Base-by-base conservation (phyloP, 2,797 vertebrate species). In the Rhinogobio ventralis region DNA sequence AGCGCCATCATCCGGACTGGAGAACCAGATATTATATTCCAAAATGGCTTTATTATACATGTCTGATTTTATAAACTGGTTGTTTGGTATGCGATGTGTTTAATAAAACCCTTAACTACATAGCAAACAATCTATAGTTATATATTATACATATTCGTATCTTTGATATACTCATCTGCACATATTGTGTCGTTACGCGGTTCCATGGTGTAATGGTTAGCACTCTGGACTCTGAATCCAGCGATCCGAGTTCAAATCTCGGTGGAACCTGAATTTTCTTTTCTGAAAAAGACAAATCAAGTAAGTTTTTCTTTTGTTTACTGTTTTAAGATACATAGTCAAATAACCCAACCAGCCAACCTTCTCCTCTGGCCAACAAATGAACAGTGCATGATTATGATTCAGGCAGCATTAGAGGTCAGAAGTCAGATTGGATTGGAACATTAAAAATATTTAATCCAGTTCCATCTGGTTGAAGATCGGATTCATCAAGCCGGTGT, bases 181-280 rank as follows among this genome's bases (percentile, higher is more conserved):
- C 0, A 0, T 0, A 0, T 0, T 0, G 0, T 0, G 0, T 0
- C 0, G 2, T 0, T 1, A 0, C 0, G 4, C 8, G 91, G 91
- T 92, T 92, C 91, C 87, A 92, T 92, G 91, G 91, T 92, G 91
- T 92, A 92, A 92, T 92, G 91, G 91, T 92, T 92, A 92, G 91
- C 91, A 92, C 91, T 92, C 91, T 92, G 91, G 91, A 91, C 91
- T 92, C 91, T 92, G 91, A 92, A 92, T 92, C 91, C 91, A 92
- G 91, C 91, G 91, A 92, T 92, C 91, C 91, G 91, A 92, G 91
- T 92, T 92, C 91, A 92, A 92, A 92, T 92, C 91, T 92, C 91
- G 91, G 91, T 92, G 87, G 91, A 91, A 92, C 91, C 91, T 92
- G 0, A 0, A 0, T 4, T 2, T 20, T 75, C 13, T 1, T 78